A percentile compares a stretch with the other conserved stretches of the same genome.
Evolutionary conservation across 2,888 invertebrate species (phyloP).

Genomic region (Nasonia oneida): DNA sequence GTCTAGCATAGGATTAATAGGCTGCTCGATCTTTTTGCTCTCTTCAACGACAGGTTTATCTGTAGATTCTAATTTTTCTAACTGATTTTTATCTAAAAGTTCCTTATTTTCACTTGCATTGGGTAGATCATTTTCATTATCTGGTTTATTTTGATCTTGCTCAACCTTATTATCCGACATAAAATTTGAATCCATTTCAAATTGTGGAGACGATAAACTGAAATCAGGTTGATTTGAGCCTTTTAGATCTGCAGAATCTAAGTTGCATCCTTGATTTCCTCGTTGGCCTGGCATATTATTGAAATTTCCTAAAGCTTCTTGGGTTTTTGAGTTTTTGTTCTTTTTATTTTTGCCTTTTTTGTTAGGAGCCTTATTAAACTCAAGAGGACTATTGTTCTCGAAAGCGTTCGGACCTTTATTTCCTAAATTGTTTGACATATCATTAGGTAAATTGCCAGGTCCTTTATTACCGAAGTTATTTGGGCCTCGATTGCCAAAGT

Average conservation of each 20-base stretch:
- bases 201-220: background rate
- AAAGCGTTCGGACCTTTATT: conserved; percentile 47
- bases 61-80: conserved; percentile 15
- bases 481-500: conserved; percentile 31
- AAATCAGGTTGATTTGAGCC: background rate
- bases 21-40: background rate
- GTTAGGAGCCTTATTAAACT: background rate
- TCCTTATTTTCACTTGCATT: conserved; percentile 17
- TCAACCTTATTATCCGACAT: background rate
- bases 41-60: background rate
- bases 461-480: conserved; percentile 46
- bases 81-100: background rate
- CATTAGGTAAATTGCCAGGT: background rate
- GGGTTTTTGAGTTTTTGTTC: background rate
- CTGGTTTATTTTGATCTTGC: conserved; percentile 25
- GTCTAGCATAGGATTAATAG: conserved; percentile 54
- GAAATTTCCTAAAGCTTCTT: conserved; percentile 2
- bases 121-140: conserved; percentile 7
- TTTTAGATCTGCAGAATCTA: background rate
- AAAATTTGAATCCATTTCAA: conserved; percentile 9
- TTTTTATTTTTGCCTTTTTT: conserved; percentile 24
- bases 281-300: background rate
- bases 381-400: conserved; percentile 55
- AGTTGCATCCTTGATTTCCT: background rate
- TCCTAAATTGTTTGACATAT: background rate